Base-by-base conservation (phyloP, 2,113 vertebrate species). In the Halcyon malimbica region DNA sequence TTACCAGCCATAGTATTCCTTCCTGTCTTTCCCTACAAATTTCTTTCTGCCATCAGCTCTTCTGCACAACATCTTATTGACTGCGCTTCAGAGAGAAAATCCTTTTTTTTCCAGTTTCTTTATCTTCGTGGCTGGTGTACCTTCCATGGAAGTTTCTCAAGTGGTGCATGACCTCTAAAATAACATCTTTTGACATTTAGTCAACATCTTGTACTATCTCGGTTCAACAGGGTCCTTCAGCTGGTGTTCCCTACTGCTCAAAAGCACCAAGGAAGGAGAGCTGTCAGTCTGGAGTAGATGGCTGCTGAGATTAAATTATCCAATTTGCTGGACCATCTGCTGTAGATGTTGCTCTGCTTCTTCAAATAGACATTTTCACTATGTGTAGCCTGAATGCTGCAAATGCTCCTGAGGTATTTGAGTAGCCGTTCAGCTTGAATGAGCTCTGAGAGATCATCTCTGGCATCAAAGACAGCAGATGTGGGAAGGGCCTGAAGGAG, bases 121-220 rank as follows among this genome's bases (percentile, higher is more conserved):
- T 71, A 23, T 87, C 42, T 48, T 83, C 71, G 11, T 69, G 83
- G 35, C 59, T 86, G 1, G 1, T 82, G 21, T 41, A 50, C 28
- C 13, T 88, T 87, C 33, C 28, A 67, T 80, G 73, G 42, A 62
- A 92, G 35, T 80, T 96, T 62, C 63, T n/a, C 46, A 87, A 87
- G 77, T 84, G 51, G 44, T 77, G 57, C 91, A 18, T 89, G 78
- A 89, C 87, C 92, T 96, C 76, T 85, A 62, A 93, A 90, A 80
- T 83, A 94, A 78, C 39, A 76, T 46, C 2, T 89, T 87, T 87
- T 96, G 92, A 82, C 73, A 37, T 90, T 84, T 67, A 83, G 37
- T 85, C 77, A 87, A 62, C 54, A 56, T 80, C 44, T 74, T 93
- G 28, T 59, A 39, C 53, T 64, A 4, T 87, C 76, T 96, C 39